Conservation (phyloP, 2,113 vertebrate genomes). For the Campylomormyrus numenius region DNA sequence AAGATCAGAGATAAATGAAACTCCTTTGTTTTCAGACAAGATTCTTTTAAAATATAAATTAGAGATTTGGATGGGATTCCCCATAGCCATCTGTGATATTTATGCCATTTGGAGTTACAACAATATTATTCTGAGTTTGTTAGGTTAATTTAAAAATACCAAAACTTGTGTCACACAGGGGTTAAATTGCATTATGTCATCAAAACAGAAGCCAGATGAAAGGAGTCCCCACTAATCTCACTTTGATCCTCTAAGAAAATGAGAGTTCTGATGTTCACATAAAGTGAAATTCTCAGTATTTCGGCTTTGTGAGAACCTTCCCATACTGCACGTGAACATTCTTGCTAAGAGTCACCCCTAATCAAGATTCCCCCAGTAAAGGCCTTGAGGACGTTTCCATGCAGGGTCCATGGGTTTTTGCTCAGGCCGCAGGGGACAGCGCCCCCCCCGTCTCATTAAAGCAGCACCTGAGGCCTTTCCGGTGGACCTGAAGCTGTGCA, state of each 20-base stretch:
- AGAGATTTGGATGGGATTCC: neutral
- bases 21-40: neutral
- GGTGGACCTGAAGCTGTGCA: neutral
- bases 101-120: neutral
- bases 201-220: neutral
- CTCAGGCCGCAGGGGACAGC: neutral
- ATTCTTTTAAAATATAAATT: neutral
- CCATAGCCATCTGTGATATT: neutral
- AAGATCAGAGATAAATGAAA: neutral
- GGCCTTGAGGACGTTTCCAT: neutral
- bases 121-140: neutral
- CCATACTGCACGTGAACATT: neutral
- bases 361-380: neutral
- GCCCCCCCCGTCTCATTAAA: neutral
- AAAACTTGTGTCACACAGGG: neutral
- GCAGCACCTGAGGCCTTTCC: neutral
- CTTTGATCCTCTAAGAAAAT: neutral
- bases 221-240: neutral
- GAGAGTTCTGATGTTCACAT: neutral
- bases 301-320: neutral
- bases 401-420: neutral
- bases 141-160: neutral
- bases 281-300: neutral
- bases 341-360: neutral
- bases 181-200: neutral